A percentile compares a stretch with the other conserved stretches of the same genome.
Conservation (phyloP, 2,113 vertebrate genomes). For the Syngnathus typhle region DNA sequence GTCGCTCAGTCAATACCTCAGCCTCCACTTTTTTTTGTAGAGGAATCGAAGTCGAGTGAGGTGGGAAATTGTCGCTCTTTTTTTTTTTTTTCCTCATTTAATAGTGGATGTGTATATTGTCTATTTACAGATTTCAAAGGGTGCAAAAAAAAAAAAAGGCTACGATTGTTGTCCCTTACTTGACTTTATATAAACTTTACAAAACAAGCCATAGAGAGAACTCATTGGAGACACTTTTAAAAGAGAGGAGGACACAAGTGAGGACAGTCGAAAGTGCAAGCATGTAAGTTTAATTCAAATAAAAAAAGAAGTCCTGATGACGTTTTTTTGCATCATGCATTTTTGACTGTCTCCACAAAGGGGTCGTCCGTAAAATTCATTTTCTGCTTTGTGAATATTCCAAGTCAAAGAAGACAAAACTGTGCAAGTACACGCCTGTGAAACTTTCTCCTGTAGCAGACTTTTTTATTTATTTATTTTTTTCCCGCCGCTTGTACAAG, state of each 20-base stretch:
- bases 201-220: conserved; percentile 68
- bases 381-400: conserved; percentile 34
- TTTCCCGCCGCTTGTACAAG: not conserved
- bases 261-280: conserved; percentile 6
- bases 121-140: conserved; percentile 69
- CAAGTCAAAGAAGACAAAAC: conserved; percentile 38
- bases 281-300: too few relatives aligned
- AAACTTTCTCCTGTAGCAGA: conserved; percentile 43
- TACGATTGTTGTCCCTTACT: conserved; percentile 56
- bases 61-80: conserved; percentile 51
- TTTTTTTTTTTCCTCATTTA: conserved; percentile 48
- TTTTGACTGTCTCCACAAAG: too few relatives aligned
- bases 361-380: conserved; percentile 10
- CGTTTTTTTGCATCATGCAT: too few relatives aligned
- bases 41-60: conserved; percentile 60
- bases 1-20: conserved; percentile 56
- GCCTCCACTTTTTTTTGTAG: conserved; percentile 73
- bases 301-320: too few relatives aligned
- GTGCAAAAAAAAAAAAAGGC: conserved; percentile 54
- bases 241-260: conserved; percentile 5
- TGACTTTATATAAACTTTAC: conserved; percentile 52
- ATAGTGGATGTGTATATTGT: conserved; percentile 61
- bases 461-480: conserved; percentile 19
- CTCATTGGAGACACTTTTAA: conserved; percentile 14
- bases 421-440: conserved; percentile 33